Evolutionary conservation across 2,797 vertebrate genomes (phyloP), one percentile per base, ranked within the genome.

Genomic region (Pterois miles): DNA sequence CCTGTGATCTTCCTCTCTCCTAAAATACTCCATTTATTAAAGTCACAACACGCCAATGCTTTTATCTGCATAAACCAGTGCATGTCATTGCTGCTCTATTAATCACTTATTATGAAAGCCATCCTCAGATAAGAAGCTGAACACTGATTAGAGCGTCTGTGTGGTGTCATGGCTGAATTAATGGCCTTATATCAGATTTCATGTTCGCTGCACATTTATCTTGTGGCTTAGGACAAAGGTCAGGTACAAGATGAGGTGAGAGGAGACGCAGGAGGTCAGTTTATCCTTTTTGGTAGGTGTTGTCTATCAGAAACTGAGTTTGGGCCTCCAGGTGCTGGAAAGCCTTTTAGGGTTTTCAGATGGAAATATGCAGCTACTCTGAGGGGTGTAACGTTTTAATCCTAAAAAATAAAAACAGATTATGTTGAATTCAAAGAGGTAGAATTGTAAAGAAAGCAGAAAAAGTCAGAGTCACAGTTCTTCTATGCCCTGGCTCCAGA

Each of bases 211-310:
- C 59, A 20, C 82, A 91, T 91, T 80, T 43, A 29, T 93, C 89
- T 91, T 27, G 53, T 73, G 8, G 71, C 63, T 74, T n/a, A 4
- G 85, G 88, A 87, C 89, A 89, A 83, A 92, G 91, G 91, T 93
- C 91, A 83, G 57, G 20, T 48, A 31, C 67, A 36, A 83, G 82
- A 90, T 82, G 89, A 90, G 89, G 88, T 89, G 92, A 84, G 86
- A 87, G 80, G 68, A 89, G 90, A 89, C 0, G 56, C 53, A 3
- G 20, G 2, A 6, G 75, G 90, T 87, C 88, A 84, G 79, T 29
- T 48, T 66, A 76, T 82, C 46, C 68, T 65, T 65, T 18, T 40
- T 43, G 43, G 53, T 66, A 54, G 67, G 59, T 58, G 60, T 59
- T 76, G 40, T 62, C 75, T 31, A 29, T 81, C 80, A 74, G 11